These are phyloP conservation scores for Numenius arquata DNA, from an alignment of 2,113 vertebrate genomes.

Conservation along the genomic window DNA sequence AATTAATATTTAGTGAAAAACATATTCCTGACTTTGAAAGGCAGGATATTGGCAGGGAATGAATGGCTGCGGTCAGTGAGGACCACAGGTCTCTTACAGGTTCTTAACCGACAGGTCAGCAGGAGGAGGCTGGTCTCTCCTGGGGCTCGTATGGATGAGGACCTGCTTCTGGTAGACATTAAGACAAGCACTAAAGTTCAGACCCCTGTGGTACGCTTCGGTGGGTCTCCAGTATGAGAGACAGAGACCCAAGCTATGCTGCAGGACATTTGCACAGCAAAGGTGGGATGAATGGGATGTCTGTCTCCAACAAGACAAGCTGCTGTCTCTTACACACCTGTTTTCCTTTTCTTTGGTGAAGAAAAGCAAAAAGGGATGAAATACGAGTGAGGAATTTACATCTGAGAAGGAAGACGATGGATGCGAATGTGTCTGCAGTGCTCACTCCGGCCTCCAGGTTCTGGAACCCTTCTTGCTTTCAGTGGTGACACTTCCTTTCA, in stretches of 20 bases:
- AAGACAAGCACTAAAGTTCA: background rate
- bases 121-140: background rate
- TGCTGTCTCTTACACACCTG: background rate
- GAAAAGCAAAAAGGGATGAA: background rate
- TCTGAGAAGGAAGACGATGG: background rate
- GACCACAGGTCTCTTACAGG: fast-evolving
- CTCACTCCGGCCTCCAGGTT: background rate
- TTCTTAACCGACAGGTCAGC: background rate
- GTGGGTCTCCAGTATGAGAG: background rate
- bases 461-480: background rate
- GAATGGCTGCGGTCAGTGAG: background rate
- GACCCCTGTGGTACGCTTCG: fast-evolving
- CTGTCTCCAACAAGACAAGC: background rate
- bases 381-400: background rate
- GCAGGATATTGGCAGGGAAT: background rate
- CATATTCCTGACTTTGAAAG: background rate
- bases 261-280: background rate
- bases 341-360: background rate
- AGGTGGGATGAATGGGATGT: background rate
- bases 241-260: background rate
- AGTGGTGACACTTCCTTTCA: background rate
- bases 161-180: background rate
- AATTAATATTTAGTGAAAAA: slow-evolving; percentile 30
- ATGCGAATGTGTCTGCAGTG: background rate
- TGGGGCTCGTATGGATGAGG: fast-evolving